These are phyloP conservation scores for Catocala nupta DNA, from an alignment of 2,888 invertebrate species.

Conservation along the genomic window DNA sequence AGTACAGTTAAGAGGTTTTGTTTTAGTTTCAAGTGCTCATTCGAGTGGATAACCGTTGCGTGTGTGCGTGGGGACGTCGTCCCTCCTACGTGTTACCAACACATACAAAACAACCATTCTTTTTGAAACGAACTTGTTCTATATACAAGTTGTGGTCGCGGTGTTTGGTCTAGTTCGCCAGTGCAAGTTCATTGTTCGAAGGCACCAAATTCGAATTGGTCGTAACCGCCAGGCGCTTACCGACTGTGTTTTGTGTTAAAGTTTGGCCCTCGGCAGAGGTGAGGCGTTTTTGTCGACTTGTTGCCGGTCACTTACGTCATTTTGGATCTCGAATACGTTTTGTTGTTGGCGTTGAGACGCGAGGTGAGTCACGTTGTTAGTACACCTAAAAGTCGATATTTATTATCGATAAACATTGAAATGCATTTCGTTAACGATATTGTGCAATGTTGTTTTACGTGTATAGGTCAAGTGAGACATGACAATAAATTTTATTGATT, in stretches of 20 bases:
- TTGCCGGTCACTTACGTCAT: conserved; percentile 76
- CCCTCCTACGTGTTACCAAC: conserved; percentile 66
- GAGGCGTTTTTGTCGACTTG: conserved; percentile 74
- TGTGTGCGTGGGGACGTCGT: conserved; percentile 63
- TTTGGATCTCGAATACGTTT: conserved; percentile 70
- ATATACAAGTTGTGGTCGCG: conserved; percentile 74
- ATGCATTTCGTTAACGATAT: conserved; percentile 11
- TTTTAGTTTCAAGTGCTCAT: conserved; percentile 45
- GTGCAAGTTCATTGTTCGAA: conserved; percentile 85
- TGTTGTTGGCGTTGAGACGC: conserved; percentile 86
- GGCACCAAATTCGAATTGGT: conserved; percentile 58
- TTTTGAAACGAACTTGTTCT: conserved; percentile 69
- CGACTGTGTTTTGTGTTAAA: conserved; percentile 69
- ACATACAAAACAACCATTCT: conserved; percentile 62
- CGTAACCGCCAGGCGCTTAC: conserved; percentile 76
- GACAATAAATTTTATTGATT: neutral
- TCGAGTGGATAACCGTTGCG: conserved; percentile 50
- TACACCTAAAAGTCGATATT: conserved; percentile 71
- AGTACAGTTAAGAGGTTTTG: conserved; percentile 56
- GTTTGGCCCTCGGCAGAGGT: conserved; percentile 70
- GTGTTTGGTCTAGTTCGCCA: conserved; percentile 86
- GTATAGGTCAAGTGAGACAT: neutral
- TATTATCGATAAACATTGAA: conserved; percentile 67
- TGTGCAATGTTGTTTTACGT: neutral
- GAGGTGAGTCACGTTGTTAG: conserved; percentile 83